Percentiles rank a stretch among this genome's conserved stretches.
phyloP scores from a whole-genome alignment of 2,797 vertebrate species.

The Sebastes minor region DNA sequence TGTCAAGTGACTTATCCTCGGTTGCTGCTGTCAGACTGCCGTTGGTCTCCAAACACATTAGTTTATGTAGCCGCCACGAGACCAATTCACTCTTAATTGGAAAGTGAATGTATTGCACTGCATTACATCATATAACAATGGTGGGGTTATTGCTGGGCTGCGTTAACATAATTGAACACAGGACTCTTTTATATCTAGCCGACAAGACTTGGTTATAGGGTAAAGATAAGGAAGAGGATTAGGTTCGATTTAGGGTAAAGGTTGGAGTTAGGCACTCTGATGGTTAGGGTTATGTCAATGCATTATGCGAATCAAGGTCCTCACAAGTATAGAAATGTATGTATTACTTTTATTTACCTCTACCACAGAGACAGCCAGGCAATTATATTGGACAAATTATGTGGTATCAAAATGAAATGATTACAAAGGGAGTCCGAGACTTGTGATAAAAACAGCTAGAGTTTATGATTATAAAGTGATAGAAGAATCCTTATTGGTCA shows the following conservation, averaged over 20 bases:
- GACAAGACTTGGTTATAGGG: neutral
- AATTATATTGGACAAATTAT: neutral
- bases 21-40: constrained; percentile 42
- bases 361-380: neutral
- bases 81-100: constrained; percentile 69
- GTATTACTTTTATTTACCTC: neutral
- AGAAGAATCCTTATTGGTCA: neutral
- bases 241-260: neutral
- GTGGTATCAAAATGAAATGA: neutral
- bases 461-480: neutral
- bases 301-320: too few species aligned
- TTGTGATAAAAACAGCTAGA: neutral
- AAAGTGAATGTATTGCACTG: constrained; percentile 62
- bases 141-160: constrained; percentile 35
- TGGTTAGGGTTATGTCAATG: neutral
- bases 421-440: neutral
- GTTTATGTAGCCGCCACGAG: constrained; percentile 65
- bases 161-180: constrained; percentile 36
- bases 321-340: neutral
- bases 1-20: constrained; percentile 35
- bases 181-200: neutral
- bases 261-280: neutral
- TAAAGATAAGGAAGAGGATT: neutral
- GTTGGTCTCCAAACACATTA: constrained; percentile 68
- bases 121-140: constrained; percentile 58